Percentiles rank a stretch among this genome's conserved stretches.
Evolutionary conservation across 2,888 invertebrate genomes (phyloP).

Genomic region (Perdita meconis): DNA sequence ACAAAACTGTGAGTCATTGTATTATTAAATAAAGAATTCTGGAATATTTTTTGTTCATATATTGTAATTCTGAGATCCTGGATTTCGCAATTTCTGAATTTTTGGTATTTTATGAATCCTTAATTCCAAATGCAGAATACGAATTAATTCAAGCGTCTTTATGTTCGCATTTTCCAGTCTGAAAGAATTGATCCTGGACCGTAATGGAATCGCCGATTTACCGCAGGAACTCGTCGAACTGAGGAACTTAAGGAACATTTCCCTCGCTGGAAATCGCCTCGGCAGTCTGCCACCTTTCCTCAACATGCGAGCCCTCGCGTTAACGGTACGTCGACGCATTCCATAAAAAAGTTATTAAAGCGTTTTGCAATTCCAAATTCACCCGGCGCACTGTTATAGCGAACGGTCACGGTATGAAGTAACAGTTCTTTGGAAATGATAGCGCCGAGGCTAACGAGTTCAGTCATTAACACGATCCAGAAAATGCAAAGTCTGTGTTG

Average conservation of each 20-base stretch:
- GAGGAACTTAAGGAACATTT: conserved; percentile 87
- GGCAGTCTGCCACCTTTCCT: conserved; percentile 84
- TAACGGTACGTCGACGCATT: conserved; percentile 84
- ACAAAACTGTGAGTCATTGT: no score
- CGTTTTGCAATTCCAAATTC: conserved; percentile 51
- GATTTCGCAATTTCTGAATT: no score
- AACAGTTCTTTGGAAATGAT: conserved; percentile 5
- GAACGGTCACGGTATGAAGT: conserved; percentile 13
- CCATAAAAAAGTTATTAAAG: conserved; percentile 25
- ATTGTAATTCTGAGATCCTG: no score
- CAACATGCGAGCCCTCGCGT: conserved; percentile 86
- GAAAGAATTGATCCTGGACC: conserved; percentile 89
- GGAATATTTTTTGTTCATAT: no score
- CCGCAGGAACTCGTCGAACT: conserved; percentile 87
- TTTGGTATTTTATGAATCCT: no score
- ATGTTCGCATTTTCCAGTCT: conserved; percentile 85
- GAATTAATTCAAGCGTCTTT: no score
- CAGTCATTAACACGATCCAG: conserved; percentile 4
- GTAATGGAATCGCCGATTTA: conserved; percentile 89
- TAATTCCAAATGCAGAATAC: no score
- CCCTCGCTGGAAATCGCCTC: conserved; percentile 86
- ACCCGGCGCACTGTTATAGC: conserved; percentile 19
- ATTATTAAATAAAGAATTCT: no score
- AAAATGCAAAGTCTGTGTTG: not conserved
- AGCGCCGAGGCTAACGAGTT: conserved; percentile 22